Conservation (phyloP, 37 sponge, comb jelly and placozoan species). For the Petrosia ficiformis region DNA sequence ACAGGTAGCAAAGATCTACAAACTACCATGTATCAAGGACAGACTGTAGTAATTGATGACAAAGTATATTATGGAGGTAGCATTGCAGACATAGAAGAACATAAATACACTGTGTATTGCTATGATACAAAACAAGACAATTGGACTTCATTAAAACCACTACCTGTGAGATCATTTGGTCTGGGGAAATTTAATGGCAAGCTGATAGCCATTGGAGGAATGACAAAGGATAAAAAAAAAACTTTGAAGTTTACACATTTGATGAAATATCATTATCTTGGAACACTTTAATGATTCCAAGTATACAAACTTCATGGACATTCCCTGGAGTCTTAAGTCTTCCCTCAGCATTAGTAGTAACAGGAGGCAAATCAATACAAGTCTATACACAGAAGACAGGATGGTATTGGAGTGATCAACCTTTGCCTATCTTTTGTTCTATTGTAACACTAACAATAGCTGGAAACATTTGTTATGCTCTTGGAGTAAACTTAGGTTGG, state of each 20-base stretch:
- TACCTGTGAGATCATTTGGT: conserved; percentile 29
- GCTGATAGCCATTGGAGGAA: conserved; percentile 22
- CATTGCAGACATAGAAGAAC: conserved; percentile 2
- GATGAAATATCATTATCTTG: conserved; percentile 3
- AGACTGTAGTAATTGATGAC: conserved; percentile 17
- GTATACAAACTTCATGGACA: conserved; percentile 10
- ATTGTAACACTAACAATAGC: conserved; percentile 7
- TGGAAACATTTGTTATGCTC: conserved; percentile 17
- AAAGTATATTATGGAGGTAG: conserved; percentile 17
- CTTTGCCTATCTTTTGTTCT: neutral
- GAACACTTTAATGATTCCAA: neutral
- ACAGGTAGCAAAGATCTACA: conserved; percentile 11
- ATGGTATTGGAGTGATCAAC: conserved; percentile 36
- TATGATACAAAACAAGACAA: conserved; percentile 4
- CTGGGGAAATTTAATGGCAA: conserved; percentile 18
- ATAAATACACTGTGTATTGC: conserved; percentile 26
- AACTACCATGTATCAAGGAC: conserved; percentile 14
- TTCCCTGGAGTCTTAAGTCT: conserved; percentile 28
- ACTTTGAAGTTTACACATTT: conserved; percentile 13
- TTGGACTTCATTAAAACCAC: conserved; percentile 5
- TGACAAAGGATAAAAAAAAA: conserved; percentile 14
- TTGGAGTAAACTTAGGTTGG: conserved; percentile 20
- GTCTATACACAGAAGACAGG: conserved; percentile 17
- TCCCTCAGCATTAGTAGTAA: conserved; percentile 23
- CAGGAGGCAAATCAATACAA: conserved; percentile 20